These are phyloP conservation scores for Montipora sp. DNA, from an alignment of 64 coral and sea anemone species.

Conservation along the genomic window DNA sequence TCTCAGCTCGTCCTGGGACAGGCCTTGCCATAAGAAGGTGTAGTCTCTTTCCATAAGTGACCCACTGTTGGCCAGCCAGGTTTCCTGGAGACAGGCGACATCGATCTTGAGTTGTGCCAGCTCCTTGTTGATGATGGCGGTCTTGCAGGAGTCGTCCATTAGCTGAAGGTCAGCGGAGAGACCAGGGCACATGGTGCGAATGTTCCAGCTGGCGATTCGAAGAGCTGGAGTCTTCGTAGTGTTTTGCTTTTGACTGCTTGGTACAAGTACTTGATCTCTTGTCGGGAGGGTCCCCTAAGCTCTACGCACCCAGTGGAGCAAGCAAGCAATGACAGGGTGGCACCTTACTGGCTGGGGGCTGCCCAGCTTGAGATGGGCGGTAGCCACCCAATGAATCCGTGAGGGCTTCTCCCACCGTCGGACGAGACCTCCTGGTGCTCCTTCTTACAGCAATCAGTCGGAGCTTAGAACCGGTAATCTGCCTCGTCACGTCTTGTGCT, in stretches of 20 bases:
- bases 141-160: no score
- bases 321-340: neutral
- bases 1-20: no score
- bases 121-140: no score
- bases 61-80: neutral
- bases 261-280: no score
- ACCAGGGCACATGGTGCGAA: constrained; percentile 10
- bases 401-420: neutral
- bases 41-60: neutral
- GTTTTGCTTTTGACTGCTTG: no score
- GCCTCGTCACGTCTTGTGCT: neutral
- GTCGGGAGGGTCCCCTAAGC: no score
- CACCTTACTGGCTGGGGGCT: no score
- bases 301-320: no score
- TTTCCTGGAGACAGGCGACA: constrained; percentile 17
- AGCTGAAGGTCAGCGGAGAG: neutral
- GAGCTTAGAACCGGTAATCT: constrained; percentile 1
- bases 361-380: neutral
- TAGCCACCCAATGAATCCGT: neutral
- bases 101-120: constrained; percentile 13
- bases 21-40: neutral
- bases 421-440: neutral
- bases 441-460: neutral
- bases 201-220: no score
- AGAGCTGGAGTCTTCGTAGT: no score